phyloP scores from a whole-genome alignment of 2,113 vertebrate species.

The Silurus asotus region DNA sequence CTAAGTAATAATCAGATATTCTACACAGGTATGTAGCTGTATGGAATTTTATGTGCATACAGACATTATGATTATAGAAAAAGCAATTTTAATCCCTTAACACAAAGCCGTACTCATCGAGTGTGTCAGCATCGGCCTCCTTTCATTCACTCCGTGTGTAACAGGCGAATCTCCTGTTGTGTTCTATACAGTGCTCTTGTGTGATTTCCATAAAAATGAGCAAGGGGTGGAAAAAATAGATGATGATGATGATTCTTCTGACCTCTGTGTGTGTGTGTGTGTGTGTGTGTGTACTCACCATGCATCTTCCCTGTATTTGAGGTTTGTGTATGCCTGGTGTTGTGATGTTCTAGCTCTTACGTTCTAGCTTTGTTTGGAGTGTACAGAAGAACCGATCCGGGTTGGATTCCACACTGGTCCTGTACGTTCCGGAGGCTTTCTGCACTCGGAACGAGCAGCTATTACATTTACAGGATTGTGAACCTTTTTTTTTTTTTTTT shows the following conservation, averaged over 20 bases:
- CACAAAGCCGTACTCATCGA: conserved; percentile 76
- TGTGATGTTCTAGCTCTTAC: conserved; percentile 95
- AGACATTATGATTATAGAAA: conserved; percentile 74
- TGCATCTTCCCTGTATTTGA: conserved; percentile 74
- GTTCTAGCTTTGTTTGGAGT: conserved; percentile 74
- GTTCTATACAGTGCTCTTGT: conserved; percentile 96
- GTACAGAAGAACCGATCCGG: conserved; percentile 91
- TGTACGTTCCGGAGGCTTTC: conserved; percentile 43
- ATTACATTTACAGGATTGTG: conserved; percentile 55
- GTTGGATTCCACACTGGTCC: conserved; percentile 79
- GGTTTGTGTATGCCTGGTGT: conserved; percentile 97
- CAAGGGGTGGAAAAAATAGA: conserved; percentile 66
- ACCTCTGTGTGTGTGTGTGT: conserved; percentile 56
- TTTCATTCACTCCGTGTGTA: conserved; percentile 86
- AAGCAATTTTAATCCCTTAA: conserved; percentile 77
- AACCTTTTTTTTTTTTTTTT: conserved; percentile 44
- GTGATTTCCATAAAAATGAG: conserved; percentile 86
- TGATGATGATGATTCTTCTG: conserved; percentile 76
- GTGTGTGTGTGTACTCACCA: conserved; percentile 85
- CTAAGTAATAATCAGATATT: conserved; percentile 90
- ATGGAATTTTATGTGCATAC: conserved; percentile 84
- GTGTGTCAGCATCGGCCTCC: conserved; percentile 84
- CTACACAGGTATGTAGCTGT: conserved; percentile 87
- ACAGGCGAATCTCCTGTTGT: conserved; percentile 88
- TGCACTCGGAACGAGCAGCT: conserved; percentile 41